phyloP scores from a whole-genome alignment of 1,140 invertebrate genomes.

The Teleogryllus occipitalis region DNA sequence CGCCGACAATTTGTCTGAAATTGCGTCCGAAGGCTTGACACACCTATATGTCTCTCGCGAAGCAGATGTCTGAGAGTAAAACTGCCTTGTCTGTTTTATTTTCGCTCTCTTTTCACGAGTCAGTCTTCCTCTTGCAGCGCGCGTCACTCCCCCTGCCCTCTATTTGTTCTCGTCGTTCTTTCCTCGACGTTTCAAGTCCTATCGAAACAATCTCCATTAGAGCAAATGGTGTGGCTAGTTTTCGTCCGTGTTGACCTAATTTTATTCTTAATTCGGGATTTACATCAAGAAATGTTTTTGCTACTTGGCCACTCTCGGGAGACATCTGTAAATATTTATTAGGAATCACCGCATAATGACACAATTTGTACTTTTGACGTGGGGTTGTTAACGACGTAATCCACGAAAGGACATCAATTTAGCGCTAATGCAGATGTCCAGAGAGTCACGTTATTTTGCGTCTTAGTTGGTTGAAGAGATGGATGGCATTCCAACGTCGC shows the following conservation, averaged over 20 bases:
- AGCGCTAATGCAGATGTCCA: not conserved
- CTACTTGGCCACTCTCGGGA: not conserved
- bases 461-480: not conserved
- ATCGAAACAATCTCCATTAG: not conserved
- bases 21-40: no score
- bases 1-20: no score
- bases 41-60: no score
- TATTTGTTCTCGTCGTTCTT: not conserved
- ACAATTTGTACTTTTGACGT: not conserved
- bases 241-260: not conserved
- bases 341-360: not conserved
- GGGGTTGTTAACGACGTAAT: not conserved
- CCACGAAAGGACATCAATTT: not conserved
- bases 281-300: not conserved
- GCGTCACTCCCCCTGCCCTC: not conserved
- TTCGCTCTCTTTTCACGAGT: no score
- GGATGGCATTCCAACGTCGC: not conserved
- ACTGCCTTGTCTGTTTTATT: no score
- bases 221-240: not conserved
- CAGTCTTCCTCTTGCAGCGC: no score
- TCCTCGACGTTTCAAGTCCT: not conserved
- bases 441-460: not conserved
- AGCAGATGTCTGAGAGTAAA: no score
- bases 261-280: not conserved
- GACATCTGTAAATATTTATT: not conserved